Conservation (phyloP, 2,113 vertebrate genomes). For the Lepus timidus region DNA sequence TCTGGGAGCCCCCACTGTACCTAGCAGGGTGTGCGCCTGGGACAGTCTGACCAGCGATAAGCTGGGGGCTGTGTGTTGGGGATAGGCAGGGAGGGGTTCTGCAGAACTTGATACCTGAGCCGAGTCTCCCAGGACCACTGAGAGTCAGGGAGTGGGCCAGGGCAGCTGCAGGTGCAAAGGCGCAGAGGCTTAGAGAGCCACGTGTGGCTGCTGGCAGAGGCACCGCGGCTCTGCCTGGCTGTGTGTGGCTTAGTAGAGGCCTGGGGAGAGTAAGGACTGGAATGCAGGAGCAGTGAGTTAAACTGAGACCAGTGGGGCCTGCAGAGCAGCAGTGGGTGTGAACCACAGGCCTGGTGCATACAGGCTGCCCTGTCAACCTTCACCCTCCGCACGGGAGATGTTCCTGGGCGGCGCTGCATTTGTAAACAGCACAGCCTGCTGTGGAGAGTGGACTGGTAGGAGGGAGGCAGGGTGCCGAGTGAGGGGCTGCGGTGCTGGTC, state of each 20-base stretch:
- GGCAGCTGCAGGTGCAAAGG: constrained; percentile 62
- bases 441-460: not conserved
- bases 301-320: not conserved
- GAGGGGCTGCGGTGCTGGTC: not conserved
- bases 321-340: not conserved
- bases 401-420: not conserved
- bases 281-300: not conserved
- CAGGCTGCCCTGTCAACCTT: not conserved
- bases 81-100: constrained; percentile 30
- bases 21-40: not conserved
- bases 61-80: not conserved
- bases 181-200: not conserved
- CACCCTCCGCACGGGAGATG: not conserved
- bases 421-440: constrained; percentile 54
- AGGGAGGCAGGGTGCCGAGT: not conserved
- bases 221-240: not conserved
- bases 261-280: not conserved
- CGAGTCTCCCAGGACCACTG: constrained; percentile 41
- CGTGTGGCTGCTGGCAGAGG: not conserved
- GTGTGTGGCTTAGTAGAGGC: not conserved
- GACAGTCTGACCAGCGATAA: not conserved
- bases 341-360: not conserved
- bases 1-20: not conserved
- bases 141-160: constrained; percentile 55
- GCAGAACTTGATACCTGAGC: constrained; percentile 52